Percentiles rank a stretch among this genome's conserved stretches.
These are phyloP conservation scores for Campodea augens DNA, from an alignment of 1,140 invertebrate species.

Conservation along the genomic window DNA sequence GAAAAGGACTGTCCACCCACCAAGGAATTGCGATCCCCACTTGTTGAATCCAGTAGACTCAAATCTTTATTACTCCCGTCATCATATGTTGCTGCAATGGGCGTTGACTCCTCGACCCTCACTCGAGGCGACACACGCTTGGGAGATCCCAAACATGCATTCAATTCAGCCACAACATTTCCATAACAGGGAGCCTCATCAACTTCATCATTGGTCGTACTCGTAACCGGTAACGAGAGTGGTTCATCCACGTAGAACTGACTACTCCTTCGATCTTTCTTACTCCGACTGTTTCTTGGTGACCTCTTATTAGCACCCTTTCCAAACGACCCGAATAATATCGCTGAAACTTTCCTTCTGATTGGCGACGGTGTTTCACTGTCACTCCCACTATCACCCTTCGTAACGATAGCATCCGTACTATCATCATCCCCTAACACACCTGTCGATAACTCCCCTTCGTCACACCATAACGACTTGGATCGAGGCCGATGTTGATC, in stretches of 20 bases:
- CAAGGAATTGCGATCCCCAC: neutral
- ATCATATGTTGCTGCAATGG: neutral
- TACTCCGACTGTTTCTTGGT: too few species aligned
- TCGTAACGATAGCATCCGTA: conserved; percentile 14
- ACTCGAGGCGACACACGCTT: conserved; percentile 4
- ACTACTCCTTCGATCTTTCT: conserved; percentile 1
- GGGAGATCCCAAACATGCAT: neutral
- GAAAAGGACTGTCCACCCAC: conserved; percentile 10
- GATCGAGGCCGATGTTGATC: too few species aligned
- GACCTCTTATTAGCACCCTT: conserved; percentile 12
- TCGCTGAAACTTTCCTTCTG: conserved; percentile 9
- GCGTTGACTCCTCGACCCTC: neutral
- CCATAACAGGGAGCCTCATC: too few species aligned
- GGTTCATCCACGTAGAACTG: too few species aligned
- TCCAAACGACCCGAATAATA: conserved; percentile 17
- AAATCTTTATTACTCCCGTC: neutral
- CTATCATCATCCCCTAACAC: conserved; percentile 17
- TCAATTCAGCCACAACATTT: neutral
- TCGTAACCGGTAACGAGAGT: too few species aligned
- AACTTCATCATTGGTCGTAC: too few species aligned
- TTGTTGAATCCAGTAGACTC: neutral
- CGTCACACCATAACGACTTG: conserved; percentile 14
- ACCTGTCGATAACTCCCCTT: conserved; percentile 18
- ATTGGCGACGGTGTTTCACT: conserved; percentile 7
- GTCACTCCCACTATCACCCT: conserved; percentile 3